Percentiles rank a stretch among this genome's conserved stretches.
phyloP scores from a whole-genome alignment of 2,797 vertebrate genomes.

The Taenioides sp. region DNA sequence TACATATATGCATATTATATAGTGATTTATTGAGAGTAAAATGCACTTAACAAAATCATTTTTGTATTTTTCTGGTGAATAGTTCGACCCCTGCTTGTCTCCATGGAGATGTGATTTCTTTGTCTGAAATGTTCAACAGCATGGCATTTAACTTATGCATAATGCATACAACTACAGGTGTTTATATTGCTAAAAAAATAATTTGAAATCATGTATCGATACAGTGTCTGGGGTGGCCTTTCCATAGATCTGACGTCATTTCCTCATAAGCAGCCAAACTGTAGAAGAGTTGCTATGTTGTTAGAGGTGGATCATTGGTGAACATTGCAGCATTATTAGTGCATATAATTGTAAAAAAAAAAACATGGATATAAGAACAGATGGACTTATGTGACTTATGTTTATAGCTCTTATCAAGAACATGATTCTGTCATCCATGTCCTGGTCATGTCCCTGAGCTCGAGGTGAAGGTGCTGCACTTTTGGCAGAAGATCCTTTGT shows the following conservation, averaged over 20 bases:
- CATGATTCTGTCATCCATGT: slow-evolving; percentile 81
- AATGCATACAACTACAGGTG: too few species aligned
- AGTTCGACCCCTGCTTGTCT: too few species aligned
- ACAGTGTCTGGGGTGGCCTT: too few species aligned
- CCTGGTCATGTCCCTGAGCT: slow-evolving; percentile 39
- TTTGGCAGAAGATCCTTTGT: slow-evolving; percentile 59
- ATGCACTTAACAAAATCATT: background rate
- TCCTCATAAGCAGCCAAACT: background rate
- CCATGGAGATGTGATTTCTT: too few species aligned
- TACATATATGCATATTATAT: background rate
- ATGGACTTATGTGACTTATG: slow-evolving; percentile 29
- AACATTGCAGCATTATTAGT: background rate
- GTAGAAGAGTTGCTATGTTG: too few species aligned
- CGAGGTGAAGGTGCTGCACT: slow-evolving; percentile 66
- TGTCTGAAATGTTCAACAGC: too few species aligned
- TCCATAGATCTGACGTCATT: background rate
- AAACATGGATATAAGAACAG: slow-evolving; percentile 28
- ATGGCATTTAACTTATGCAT: too few species aligned
- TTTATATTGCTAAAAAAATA: too few species aligned
- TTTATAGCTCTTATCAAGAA: slow-evolving; percentile 68
- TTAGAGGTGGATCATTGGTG: too few species aligned
- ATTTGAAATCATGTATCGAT: too few species aligned
- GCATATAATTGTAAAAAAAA: background rate
- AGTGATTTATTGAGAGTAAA: background rate
- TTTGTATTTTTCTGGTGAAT: background rate